Evolutionary conservation across 2,888 invertebrate species (phyloP).

Genomic region (Machimus atricapillus): DNA sequence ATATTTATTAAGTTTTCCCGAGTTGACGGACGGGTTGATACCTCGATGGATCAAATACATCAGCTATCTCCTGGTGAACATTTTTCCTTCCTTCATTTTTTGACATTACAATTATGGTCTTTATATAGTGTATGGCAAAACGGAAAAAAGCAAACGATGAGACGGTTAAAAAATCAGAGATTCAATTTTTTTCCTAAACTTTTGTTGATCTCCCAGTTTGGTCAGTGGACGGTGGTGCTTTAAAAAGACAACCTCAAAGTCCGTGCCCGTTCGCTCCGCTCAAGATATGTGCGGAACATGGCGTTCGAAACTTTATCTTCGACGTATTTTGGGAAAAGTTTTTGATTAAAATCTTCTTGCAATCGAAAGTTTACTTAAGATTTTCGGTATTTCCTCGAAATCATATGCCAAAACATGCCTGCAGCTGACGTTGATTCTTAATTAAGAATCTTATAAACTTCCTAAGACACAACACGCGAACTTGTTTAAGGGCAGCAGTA

Average conservation of each 20-base stretch:
- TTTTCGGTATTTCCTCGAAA: background rate
- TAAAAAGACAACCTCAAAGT: background rate
- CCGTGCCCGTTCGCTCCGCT: background rate
- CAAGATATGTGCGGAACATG: background rate
- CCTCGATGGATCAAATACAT: slow-evolving; percentile 12
- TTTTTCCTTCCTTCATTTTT: background rate
- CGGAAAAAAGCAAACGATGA: background rate
- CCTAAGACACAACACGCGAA: background rate
- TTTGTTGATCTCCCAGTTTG: background rate
- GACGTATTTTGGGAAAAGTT: background rate
- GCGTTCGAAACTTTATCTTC: background rate
- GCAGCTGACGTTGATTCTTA: background rate
- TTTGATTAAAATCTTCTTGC: background rate
- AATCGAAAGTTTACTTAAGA: background rate
- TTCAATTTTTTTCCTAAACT: background rate
- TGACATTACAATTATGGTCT: background rate
- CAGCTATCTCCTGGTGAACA: background rate
- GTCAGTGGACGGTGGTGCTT: background rate
- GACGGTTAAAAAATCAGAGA: background rate
- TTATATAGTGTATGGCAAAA: background rate
- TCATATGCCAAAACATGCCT: background rate
- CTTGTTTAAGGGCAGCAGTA: background rate
- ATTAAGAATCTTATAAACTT: background rate
- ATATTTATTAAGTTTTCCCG: slow-evolving; percentile 32
- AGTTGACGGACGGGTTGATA: slow-evolving; percentile 24